Percentiles rank a stretch among this genome's conserved stretches.
Conservation (phyloP, 2,113 vertebrate species). For the Zapus hudsonius region DNA sequence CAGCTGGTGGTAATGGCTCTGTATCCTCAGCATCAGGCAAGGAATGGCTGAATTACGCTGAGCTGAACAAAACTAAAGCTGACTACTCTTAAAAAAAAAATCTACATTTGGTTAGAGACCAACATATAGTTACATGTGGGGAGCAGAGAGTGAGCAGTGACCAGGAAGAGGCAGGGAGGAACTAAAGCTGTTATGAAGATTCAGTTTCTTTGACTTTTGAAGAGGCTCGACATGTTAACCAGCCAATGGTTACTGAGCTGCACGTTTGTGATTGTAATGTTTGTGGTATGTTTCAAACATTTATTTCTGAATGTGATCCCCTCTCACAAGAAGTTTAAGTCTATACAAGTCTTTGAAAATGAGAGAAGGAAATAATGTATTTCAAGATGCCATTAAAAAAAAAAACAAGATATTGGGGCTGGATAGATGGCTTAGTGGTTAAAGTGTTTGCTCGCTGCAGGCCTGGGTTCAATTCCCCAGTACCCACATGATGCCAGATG, state of each 20-base stretch:
- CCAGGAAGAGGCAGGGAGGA: neutral
- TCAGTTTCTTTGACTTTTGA: neutral
- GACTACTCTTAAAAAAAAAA: neutral
- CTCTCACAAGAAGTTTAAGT: neutral
- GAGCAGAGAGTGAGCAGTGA: neutral
- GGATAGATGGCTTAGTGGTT: no score
- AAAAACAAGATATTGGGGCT: neutral
- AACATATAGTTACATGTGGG: neutral
- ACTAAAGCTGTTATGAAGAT: neutral
- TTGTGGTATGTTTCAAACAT: no score
- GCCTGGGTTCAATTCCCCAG: no score
- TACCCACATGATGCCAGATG: no score
- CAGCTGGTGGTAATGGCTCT: neutral
- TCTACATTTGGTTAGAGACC: neutral
- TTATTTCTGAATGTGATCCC: neutral
- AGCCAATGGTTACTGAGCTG: neutral
- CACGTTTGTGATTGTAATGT: fast-evolving
- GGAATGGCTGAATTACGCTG: neutral
- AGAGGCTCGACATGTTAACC: neutral
- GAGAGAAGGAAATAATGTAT: neutral
- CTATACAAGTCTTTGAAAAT: neutral
- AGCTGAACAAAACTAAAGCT: neutral
- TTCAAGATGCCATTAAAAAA: constrained; percentile 15
- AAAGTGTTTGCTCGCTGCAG: no score
- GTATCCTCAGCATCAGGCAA: neutral